A percentile compares a stretch with the other conserved stretches of the same genome.
Evolutionary conservation across 2,797 vertebrate species (phyloP).

Genomic region (Podarcis siculus): DNA sequence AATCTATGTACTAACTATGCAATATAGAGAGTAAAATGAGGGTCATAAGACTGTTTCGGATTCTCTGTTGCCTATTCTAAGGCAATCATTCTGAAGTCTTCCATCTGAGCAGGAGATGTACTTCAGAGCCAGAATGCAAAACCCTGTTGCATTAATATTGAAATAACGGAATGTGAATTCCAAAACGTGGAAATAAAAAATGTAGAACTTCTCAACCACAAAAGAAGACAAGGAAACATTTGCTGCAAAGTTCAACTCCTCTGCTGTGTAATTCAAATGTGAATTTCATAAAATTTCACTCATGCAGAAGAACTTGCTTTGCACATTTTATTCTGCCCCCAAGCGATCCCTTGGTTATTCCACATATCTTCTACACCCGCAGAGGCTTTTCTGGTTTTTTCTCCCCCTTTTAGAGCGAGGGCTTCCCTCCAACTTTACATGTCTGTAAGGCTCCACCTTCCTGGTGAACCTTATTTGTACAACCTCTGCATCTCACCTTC

Average conservation of each 20-base stretch:
- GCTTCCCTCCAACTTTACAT: background rate
- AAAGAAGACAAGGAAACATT: background rate
- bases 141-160: background rate
- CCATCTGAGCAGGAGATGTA: background rate
- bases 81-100: background rate
- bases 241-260: background rate
- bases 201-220: background rate
- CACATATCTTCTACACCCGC: fast-evolving
- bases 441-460: background rate
- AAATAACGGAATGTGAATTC: background rate
- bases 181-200: background rate
- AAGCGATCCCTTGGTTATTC: background rate
- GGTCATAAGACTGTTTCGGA: too few relatives aligned
- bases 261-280: conserved; percentile 2
- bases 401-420: background rate
- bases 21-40: background rate
- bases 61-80: background rate
- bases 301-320: background rate
- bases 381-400: background rate
- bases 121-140: background rate
- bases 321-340: background rate
- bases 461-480: background rate
- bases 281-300: background rate
- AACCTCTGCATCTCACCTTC: conserved; percentile 32
- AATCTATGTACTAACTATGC: background rate